Evolutionary conservation across 2,797 vertebrate species (phyloP), one percentile per base, ranked within the genome.

Genomic region (Loriculus beryllinus): DNA sequence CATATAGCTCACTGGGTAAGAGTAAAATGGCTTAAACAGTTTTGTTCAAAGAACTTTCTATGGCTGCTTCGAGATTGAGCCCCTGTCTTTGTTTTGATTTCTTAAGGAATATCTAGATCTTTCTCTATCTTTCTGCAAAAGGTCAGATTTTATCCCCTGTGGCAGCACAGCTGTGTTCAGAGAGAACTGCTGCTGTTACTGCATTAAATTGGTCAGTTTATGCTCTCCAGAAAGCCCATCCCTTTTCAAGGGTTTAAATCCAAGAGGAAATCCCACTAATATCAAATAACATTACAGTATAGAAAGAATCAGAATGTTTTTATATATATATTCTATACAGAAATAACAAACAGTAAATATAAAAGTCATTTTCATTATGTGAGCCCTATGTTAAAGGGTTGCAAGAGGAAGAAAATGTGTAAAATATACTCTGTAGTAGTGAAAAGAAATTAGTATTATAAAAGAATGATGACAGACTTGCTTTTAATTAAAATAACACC

Each of bases 401-500:
- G 56, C 19, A 59, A 60, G 37, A 63, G 21, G 20, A 81, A 74
- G 40, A 75, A 83, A 90, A 86, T 42, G 3, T 15, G 43, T 79
- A 37, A 86, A 82, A 62, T 37, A 60, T 8, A 60, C 6, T 76
- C n/a, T 10, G 19, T 39, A 88, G 40, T 11, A 72, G 37, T 54
- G 29, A 86, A 70, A 85, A 51, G 4, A 77, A 91, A 60, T 77
- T 2, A 65, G 37, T 86, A 31, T 56, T 88, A 10, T 48, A 60
- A 72, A 83, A 84, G 43, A 90, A 81, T 0, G 5, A 86, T 42
- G 71, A 57, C 16, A 72, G 65, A 49, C 26, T 93, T 85, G 45
- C 17, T 89, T 93, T 82, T 87, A 92, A 94, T 94, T 94, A 94
- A 89, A 93, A 71, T 82, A 94, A 52, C 92, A 96, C 82, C 93